Conservation (phyloP, 2,797 vertebrate genomes). For the Pseudocheirus occidentalis region DNA sequence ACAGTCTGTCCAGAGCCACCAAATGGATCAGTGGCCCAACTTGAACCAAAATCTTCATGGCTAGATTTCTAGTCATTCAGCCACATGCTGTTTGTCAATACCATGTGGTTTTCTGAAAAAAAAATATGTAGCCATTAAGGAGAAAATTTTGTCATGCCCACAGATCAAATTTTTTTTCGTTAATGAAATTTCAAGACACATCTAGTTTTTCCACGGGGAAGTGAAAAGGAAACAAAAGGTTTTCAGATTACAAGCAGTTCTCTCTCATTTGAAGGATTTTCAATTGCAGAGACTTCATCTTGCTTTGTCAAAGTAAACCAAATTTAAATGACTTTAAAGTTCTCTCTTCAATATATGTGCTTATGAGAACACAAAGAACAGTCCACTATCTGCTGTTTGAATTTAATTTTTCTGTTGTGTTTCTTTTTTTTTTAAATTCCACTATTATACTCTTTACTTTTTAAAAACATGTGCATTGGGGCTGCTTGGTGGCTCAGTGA, state of each 20-base stretch:
- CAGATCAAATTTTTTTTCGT: conserved; percentile 30
- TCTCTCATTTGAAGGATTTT: conserved; percentile 62
- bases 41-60: not conserved
- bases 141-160: conserved; percentile 4
- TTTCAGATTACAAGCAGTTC: conserved; percentile 53
- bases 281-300: not conserved
- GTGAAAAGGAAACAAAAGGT: conserved; percentile 44
- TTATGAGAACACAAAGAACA: conserved; percentile 8
- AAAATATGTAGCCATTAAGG: conserved; percentile 34
- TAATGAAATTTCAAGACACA: conserved; percentile 42
- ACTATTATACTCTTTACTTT: not conserved
- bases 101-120: conserved; percentile 9
- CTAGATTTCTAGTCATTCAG: not conserved
- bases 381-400: not conserved
- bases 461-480: too few relatives aligned
- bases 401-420: not conserved
- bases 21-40: not conserved
- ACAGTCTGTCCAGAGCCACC: not conserved
- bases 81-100: not conserved
- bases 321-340: conserved; percentile 58
- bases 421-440: conserved; percentile 19
- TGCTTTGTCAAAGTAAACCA: conserved; percentile 65
- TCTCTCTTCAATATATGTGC: conserved; percentile 3
- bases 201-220: conserved; percentile 15
- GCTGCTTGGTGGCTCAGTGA: too few relatives aligned